These are phyloP conservation scores for Hydrocynus forskahlii DNA, from an alignment of 2,797 vertebrate genomes.

Conservation along the genomic window DNA sequence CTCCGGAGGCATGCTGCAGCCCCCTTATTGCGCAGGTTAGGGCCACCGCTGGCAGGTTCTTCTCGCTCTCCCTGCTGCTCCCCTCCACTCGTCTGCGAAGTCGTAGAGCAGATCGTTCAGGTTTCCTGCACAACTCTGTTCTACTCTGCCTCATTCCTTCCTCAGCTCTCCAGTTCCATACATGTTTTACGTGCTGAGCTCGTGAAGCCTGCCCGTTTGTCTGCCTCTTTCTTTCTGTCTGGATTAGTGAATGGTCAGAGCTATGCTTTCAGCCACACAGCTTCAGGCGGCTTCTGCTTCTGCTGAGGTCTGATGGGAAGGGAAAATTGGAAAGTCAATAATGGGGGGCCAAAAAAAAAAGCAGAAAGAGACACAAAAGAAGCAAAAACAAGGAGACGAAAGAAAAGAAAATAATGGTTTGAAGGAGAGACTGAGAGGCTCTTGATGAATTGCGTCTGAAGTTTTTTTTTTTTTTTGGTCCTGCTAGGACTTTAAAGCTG, in stretches of 20 bases:
- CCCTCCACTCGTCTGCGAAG: constrained; percentile 46
- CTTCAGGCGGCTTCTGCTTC: constrained; percentile 73
- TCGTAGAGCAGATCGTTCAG: background rate
- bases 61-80: constrained; percentile 66
- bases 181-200: background rate
- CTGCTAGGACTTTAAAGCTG: constrained; percentile 8
- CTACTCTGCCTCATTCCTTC: background rate
- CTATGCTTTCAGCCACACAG: constrained; percentile 65
- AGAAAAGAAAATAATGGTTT: constrained; percentile 74
- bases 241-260: constrained; percentile 41
- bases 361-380: constrained; percentile 11
- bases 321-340: constrained; percentile 84
- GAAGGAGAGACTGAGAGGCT: constrained; percentile 68
- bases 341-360: constrained; percentile 60
- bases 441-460: constrained; percentile 76
- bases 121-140: background rate
- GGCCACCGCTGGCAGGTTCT: constrained; percentile 56
- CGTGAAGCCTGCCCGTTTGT: constrained; percentile 3
- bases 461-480: constrained; percentile 44
- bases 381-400: constrained; percentile 53
- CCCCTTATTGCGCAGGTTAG: constrained; percentile 75
- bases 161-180: background rate
- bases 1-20: constrained; percentile 77
- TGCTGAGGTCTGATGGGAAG: constrained; percentile 71
- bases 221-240: constrained; percentile 32